A percentile compares a stretch with the other conserved stretches of the same genome.
These are phyloP conservation scores for Erpobdella octoculata DNA, from an alignment of 2,888 invertebrate genomes.

Conservation along the genomic window DNA sequence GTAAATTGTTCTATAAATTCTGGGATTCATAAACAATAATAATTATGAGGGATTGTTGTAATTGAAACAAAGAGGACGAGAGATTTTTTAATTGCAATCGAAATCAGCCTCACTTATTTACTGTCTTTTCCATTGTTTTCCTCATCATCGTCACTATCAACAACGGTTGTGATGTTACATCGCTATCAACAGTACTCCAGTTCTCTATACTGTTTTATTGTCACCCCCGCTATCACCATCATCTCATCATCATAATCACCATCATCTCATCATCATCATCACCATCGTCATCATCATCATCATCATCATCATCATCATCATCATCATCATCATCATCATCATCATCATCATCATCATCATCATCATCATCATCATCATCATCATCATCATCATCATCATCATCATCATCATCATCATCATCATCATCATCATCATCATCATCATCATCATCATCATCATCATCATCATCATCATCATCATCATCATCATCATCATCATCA, in stretches of 20 bases:
- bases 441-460: slow-evolving; percentile 22
- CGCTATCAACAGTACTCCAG: too few species aligned
- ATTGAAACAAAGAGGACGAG: too few species aligned
- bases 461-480: neutral
- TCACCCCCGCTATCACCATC: neutral
- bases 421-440: slow-evolving; percentile 25
- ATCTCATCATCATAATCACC: slow-evolving; percentile 9
- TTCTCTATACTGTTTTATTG: too few species aligned
- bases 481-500: neutral
- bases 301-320: slow-evolving; percentile 13
- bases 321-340: slow-evolving; percentile 24
- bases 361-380: slow-evolving; percentile 15
- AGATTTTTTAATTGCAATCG: too few species aligned
- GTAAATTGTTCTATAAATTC: too few species aligned
- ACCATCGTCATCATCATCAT: slow-evolving; percentile 17
- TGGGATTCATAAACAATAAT: too few species aligned
- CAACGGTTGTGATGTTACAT: too few species aligned
- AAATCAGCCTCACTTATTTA: too few species aligned
- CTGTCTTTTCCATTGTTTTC: too few species aligned
- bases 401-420: slow-evolving; percentile 17
- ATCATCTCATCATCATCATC: slow-evolving; percentile 7
- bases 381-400: slow-evolving; percentile 21
- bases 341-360: slow-evolving; percentile 25
- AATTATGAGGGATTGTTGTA: too few species aligned
- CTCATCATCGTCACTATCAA: too few species aligned